Evolutionary conservation across 2,888 invertebrate species (phyloP).

Genomic region (Mythimna ferrago): DNA sequence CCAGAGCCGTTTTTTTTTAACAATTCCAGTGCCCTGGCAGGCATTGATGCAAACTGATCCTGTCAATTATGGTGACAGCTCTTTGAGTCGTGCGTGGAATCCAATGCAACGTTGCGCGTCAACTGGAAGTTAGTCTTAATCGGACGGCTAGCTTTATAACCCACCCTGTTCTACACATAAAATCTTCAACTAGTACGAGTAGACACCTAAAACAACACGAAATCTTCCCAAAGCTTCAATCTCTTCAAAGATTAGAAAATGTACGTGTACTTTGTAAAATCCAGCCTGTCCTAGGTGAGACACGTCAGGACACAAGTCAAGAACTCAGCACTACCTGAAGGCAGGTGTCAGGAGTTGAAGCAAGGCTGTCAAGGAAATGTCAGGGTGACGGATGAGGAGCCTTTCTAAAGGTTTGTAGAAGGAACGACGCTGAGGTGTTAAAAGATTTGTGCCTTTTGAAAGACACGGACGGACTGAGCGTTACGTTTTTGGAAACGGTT

Average conservation of each 20-base stretch:
- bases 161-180: no score
- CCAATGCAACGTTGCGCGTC: no score
- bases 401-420: constrained; percentile 28
- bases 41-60: no score
- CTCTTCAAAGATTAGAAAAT: constrained; percentile 26
- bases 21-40: no score
- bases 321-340: not conserved
- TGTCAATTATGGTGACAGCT: no score
- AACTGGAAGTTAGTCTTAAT: no score
- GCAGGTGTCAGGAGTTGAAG: constrained; percentile 18
- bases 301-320: constrained; percentile 9
- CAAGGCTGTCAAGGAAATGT: constrained; percentile 8
- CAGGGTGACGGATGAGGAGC: constrained; percentile 18
- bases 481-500: not conserved
- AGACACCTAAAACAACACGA: not conserved
- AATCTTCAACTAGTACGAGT: no score
- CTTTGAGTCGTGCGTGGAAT: no score
- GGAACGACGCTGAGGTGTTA: constrained; percentile 22
- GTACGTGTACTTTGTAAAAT: constrained; percentile 21
- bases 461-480: not conserved
- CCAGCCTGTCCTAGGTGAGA: not conserved
- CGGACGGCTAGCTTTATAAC: no score
- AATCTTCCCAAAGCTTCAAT: constrained; percentile 9
- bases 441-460: constrained; percentile 7
- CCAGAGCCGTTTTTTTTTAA: no score